Percentiles rank a stretch among this genome's conserved stretches.
These are phyloP conservation scores for Melanostigma gelatinosum DNA, from an alignment of 2,113 vertebrate species.

Conservation along the genomic window DNA sequence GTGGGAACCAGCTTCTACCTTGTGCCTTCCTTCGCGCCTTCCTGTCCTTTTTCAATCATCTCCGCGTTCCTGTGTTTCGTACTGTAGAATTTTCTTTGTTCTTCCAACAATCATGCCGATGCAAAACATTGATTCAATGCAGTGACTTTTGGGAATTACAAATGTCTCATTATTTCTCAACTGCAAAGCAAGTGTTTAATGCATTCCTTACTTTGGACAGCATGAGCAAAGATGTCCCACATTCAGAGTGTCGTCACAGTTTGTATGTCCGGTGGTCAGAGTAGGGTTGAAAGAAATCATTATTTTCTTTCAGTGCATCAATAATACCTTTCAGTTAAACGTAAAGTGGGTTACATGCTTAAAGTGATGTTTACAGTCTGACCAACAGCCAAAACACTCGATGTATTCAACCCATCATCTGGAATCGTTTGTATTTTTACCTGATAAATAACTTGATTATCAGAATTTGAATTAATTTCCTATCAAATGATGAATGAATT, in stretches of 20 bases:
- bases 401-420: neutral
- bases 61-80: slow-evolving; percentile 18
- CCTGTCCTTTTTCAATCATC: slow-evolving; percentile 36
- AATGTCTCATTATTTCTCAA: slow-evolving; percentile 2
- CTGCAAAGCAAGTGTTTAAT: neutral
- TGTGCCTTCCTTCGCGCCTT: slow-evolving; percentile 71
- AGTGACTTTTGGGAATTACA: slow-evolving; percentile 30
- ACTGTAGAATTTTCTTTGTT: neutral
- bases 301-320: neutral
- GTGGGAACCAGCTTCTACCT: slow-evolving; percentile 58
- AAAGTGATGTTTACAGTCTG: neutral
- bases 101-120: slow-evolving; percentile 41
- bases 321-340: neutral
- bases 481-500: neutral
- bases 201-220: neutral
- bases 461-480: neutral
- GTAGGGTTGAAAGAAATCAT: neutral
- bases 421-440: neutral
- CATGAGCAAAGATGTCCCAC: neutral
- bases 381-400: neutral
- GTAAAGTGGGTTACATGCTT: neutral
- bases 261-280: neutral
- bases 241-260: slow-evolving; percentile 3
- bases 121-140: slow-evolving; percentile 21
- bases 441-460: neutral